phyloP scores from a whole-genome alignment of 2,113 vertebrate genomes.

The Muscicapa adusta region DNA sequence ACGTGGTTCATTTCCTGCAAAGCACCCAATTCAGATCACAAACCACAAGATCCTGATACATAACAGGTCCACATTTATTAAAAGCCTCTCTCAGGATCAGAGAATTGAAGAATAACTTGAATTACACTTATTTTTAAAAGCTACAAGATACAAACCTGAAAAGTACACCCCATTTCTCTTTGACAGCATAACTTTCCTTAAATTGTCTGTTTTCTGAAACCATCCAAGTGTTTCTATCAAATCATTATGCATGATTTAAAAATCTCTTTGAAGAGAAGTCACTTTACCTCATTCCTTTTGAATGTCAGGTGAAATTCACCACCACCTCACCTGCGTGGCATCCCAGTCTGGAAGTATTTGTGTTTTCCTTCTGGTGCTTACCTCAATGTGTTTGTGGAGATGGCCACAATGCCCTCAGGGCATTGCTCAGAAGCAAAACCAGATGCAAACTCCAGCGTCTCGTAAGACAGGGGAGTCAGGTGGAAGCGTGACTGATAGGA shows the following conservation, averaged over 20 bases:
- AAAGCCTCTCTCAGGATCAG: not conserved
- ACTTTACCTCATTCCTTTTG: not conserved
- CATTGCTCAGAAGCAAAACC: constrained; percentile 98
- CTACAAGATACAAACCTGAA: not conserved
- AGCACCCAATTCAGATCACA: not conserved
- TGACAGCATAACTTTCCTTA: not conserved
- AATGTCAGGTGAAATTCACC: not conserved
- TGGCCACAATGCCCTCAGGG: constrained; percentile 97
- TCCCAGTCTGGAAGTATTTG: rapidly evolving
- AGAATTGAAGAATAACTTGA: not conserved
- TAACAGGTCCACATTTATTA: not conserved
- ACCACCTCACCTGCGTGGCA: not conserved
- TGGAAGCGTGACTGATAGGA: constrained; percentile 98
- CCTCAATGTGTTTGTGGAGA: constrained; percentile 98
- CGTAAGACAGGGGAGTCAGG: constrained; percentile 92
- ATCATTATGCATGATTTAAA: not conserved
- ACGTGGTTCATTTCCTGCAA: not conserved
- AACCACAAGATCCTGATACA: not conserved
- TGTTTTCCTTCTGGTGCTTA: constrained; percentile 31
- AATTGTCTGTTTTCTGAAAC: not conserved
- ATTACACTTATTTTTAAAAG: not conserved
- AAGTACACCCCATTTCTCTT: not conserved
- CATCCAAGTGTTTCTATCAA: not conserved
- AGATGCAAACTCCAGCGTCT: constrained; percentile 95
- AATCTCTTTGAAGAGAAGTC: not conserved